Conservation (phyloP, 2,888 invertebrate species). For the Polymixis lichenea region DNA sequence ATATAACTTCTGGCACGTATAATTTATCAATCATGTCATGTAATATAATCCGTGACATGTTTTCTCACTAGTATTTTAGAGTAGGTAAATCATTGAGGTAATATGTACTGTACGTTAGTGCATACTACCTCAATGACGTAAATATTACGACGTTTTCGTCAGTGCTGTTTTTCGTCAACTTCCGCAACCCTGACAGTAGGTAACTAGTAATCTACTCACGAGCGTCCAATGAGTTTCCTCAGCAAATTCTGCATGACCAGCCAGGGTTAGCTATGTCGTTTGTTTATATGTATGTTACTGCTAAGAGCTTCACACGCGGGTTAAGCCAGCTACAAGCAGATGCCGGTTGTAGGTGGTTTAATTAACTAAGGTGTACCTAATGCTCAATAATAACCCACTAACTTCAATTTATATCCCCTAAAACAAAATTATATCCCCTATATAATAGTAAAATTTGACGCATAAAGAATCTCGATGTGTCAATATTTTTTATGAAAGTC, state of each 20-base stretch:
- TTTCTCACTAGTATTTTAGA: conserved; percentile 1
- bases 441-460: no score
- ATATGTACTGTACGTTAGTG: no score
- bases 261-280: background rate
- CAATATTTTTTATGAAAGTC: background rate
- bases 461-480: background rate
- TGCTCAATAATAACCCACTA: no score
- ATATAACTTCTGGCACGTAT: background rate
- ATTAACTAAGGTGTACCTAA: no score
- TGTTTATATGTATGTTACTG: background rate
- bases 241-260: background rate
- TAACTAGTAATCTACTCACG: background rate
- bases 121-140: no score
- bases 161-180: background rate
- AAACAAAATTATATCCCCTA: background rate
- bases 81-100: no score
- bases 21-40: background rate
- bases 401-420: no score
- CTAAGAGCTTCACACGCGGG: background rate
- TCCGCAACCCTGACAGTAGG: background rate
- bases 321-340: background rate
- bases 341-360: background rate
- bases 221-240: background rate
- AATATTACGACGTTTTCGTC: background rate
- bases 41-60: background rate